phyloP scores from a whole-genome alignment of 1,140 invertebrate species.

The Drosophila pseudoananassae region DNA sequence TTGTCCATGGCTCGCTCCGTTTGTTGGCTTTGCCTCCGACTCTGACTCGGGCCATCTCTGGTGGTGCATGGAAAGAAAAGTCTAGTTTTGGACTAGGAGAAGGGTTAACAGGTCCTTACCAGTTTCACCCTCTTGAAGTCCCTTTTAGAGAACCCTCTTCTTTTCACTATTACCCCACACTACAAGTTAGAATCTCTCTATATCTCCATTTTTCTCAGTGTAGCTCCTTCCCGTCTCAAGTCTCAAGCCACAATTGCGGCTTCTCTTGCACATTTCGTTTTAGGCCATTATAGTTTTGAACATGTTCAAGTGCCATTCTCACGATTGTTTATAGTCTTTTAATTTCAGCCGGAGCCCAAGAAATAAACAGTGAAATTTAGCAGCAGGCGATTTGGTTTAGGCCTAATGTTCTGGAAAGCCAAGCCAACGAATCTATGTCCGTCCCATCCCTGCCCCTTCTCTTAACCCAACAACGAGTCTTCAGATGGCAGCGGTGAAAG shows the following conservation, averaged over 20 bases:
- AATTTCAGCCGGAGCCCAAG: constrained; percentile 76
- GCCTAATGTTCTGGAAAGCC: constrained; percentile 59
- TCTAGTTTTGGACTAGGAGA: too few relatives aligned
- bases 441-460: not conserved
- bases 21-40: constrained; percentile 59
- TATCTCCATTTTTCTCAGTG: constrained; percentile 18
- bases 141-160: too few relatives aligned
- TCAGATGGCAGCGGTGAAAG: constrained; percentile 47
- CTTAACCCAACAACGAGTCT: not conserved
- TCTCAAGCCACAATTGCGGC: constrained; percentile 30
- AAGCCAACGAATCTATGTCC: not conserved
- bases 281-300: constrained; percentile 82
- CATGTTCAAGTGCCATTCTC: constrained; percentile 83
- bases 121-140: too few relatives aligned
- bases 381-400: constrained; percentile 63
- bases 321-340: constrained; percentile 83
- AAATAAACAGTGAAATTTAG: constrained; percentile 82
- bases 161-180: too few relatives aligned
- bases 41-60: constrained; percentile 21
- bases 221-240: constrained; percentile 7
- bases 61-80: constrained; percentile 14
- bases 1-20: constrained; percentile 70
- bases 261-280: constrained; percentile 77
- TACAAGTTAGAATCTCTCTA: too few relatives aligned
- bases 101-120: too few relatives aligned